Evolutionary conservation across 2,113 vertebrate genomes (phyloP), one percentile per base, ranked within the genome.

Genomic region (Dasypus novemcinctus): DNA sequence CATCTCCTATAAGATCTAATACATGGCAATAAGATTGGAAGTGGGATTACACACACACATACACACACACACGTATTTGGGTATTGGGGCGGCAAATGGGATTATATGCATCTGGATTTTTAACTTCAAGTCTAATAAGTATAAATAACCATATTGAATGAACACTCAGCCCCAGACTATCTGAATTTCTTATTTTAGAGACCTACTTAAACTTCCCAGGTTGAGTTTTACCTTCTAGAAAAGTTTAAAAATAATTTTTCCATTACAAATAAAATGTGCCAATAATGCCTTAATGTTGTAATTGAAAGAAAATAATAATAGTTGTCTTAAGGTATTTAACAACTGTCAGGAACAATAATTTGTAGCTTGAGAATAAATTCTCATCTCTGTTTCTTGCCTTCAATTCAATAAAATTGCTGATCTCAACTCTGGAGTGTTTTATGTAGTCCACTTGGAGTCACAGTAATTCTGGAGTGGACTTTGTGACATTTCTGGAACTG

Each of bases 391-490:
- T 54, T 82, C 63, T 94, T 96, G 79, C 64, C 90, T 94, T 92
- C 59, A 89, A 64, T 86, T 54, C 63, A 85, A 2, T 52, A 27
- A 92, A 94, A 89, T 96, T 97, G 87, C 71, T 96, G 91, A 95
- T 95, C 54, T 57, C 91, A 96, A 64, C 75, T 95, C 69, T 86
- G 41, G 61, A 93, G 86, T 94, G 49, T 93, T 96, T 91, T 93
- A n/a, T 95, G 33, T 87, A 86, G 46, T 90, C 95, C 25, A 27
- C 36, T 87, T 72, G 72, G 79, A 97, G 91, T 94, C 89, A 95
- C 93, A 95, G 95, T 97, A 96, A 84, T 83, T 93, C 91, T 94
- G 93, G 83, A 95, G 61, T 96, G 93, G 94, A 97, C 94, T 97
- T 96, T 96, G 95, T 84, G 94, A 75, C 57, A 43, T 94, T 97